A percentile compares a stretch with the other conserved stretches of the same genome.
These are phyloP conservation scores for Pomacea maculata DNA, from an alignment of 1,140 invertebrate species.

Conservation along the genomic window DNA sequence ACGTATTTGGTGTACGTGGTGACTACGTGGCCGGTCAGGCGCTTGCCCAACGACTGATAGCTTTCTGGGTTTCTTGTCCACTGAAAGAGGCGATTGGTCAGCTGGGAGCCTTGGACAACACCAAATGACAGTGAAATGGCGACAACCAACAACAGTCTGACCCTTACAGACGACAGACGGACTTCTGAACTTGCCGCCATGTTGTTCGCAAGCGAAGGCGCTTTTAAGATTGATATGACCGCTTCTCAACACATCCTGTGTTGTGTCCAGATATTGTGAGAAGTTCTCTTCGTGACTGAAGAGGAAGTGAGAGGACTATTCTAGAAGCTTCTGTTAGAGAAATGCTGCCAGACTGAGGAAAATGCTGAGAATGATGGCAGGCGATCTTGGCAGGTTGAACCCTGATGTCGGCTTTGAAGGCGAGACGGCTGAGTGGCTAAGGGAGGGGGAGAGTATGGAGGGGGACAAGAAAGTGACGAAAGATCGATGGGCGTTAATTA, in stretches of 20 bases:
- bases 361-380: too few relatives aligned
- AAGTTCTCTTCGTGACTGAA: too few relatives aligned
- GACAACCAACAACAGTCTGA: neutral
- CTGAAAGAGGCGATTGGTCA: conserved; percentile 29
- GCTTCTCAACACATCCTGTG: neutral
- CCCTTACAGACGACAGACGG: neutral
- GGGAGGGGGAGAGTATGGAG: too few relatives aligned
- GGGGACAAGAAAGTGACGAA: too few relatives aligned
- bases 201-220: neutral
- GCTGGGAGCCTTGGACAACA: too few relatives aligned
- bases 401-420: too few relatives aligned
- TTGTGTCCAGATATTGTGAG: neutral
- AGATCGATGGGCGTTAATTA: too few relatives aligned
- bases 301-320: too few relatives aligned
- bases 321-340: too few relatives aligned
- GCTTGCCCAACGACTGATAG: conserved; percentile 23
- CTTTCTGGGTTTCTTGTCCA: conserved; percentile 31
- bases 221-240: neutral
- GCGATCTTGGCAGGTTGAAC: too few relatives aligned
- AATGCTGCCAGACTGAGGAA: too few relatives aligned
- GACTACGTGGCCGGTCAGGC: conserved; percentile 32
- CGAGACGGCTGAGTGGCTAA: too few relatives aligned
- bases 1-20: conserved; percentile 28
- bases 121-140: neutral
- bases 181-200: neutral